Evolutionary conservation across 2,888 invertebrate genomes (phyloP).

Genomic region (Drosophila antonietae): DNA sequence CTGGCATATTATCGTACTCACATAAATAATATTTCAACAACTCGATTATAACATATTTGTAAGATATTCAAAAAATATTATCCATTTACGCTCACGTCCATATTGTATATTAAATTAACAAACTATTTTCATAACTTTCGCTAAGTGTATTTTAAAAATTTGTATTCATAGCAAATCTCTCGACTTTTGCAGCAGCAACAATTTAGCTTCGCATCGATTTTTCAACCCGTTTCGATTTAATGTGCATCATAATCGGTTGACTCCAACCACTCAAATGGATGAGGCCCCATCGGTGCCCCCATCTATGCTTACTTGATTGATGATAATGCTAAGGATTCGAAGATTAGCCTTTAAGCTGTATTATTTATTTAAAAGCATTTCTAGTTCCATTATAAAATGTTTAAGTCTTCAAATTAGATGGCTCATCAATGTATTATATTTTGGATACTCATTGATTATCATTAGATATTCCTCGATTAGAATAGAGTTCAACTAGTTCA

Average conservation of each 20-base stretch:
- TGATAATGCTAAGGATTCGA: constrained; percentile 26
- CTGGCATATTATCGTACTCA: background rate
- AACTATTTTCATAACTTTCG: background rate
- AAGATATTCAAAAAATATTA: background rate
- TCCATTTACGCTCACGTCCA: background rate
- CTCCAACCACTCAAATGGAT: background rate
- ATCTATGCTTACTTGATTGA: constrained; percentile 40
- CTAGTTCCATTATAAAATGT: background rate
- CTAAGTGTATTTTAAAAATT: background rate
- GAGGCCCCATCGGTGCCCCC: background rate
- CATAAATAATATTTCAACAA: background rate
- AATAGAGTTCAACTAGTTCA: background rate
- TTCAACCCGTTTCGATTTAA: constrained; percentile 51
- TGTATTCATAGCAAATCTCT: constrained; percentile 23
- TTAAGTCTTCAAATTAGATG: background rate
- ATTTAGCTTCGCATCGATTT: constrained; percentile 28
- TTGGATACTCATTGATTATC: background rate
- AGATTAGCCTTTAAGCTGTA: constrained; percentile 18
- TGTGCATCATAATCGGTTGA: constrained; percentile 36
- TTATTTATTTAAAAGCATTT: constrained; percentile 1
- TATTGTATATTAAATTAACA: background rate
- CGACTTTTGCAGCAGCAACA: background rate
- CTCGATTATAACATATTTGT: background rate
- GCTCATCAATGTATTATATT: background rate
- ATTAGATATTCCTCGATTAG: background rate